A percentile compares a stretch with the other conserved stretches of the same genome.
These are phyloP conservation scores for Daphoenositta chrysoptera DNA, from an alignment of 2,113 vertebrate genomes.

Conservation along the genomic window DNA sequence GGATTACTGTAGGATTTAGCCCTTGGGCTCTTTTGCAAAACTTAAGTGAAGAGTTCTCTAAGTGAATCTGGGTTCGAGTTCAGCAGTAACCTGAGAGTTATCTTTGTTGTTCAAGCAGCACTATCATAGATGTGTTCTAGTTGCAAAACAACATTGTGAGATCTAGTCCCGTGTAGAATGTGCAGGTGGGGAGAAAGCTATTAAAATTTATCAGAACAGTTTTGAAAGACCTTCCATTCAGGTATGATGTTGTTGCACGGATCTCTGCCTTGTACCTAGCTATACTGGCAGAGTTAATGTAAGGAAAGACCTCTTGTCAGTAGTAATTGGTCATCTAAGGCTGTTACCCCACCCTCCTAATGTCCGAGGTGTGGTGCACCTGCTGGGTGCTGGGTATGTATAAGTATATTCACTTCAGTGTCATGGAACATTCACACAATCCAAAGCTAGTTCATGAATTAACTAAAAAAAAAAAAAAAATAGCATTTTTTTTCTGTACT, in stretches of 20 bases:
- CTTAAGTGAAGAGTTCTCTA: not conserved
- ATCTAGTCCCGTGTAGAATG: not conserved
- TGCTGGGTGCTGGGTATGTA: not conserved
- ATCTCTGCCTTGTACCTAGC: not conserved
- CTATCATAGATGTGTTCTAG: not conserved
- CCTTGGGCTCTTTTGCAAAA: not conserved
- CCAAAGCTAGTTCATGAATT: not conserved
- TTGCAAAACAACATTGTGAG: not conserved
- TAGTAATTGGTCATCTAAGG: not conserved
- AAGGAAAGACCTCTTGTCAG: not conserved
- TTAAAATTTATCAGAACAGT: not conserved
- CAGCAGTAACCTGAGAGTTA: not conserved
- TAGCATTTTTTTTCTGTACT: not conserved
- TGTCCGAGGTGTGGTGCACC: not conserved
- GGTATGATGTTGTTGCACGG: not conserved
- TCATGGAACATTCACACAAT: not conserved
- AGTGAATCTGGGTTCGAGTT: not conserved
- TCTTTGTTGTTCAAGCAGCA: not conserved
- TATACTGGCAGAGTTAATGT: not conserved
- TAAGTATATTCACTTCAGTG: rapidly evolving
- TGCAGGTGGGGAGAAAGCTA: not conserved
- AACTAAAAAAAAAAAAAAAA: not conserved
- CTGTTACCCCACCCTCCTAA: not conserved
- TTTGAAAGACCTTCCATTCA: not conserved
- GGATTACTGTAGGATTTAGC: not conserved